Evolutionary conservation across 2,888 invertebrate species (phyloP).

Genomic region (Drosophila formosana): DNA sequence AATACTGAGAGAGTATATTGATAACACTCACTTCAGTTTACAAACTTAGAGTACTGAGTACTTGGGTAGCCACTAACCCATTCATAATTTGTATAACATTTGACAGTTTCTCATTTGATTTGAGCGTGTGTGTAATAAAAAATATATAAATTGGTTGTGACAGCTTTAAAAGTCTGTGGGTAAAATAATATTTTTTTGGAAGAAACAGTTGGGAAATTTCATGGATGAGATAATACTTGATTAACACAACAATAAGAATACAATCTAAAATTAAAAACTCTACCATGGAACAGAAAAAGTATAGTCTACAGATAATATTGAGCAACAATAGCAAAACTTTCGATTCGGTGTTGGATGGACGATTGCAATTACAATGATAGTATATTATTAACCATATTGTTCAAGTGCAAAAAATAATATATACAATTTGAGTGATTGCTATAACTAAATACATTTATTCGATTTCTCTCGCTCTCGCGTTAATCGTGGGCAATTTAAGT

Average conservation of each 20-base stretch:
- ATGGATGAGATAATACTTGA: too few relatives aligned
- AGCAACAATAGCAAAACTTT: neutral
- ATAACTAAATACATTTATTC: neutral
- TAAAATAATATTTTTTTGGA: too few relatives aligned
- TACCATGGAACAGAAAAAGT: neutral
- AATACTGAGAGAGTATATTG: neutral
- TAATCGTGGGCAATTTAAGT: conserved; percentile 3
- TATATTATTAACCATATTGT: neutral
- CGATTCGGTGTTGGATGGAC: neutral
- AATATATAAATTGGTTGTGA: too few relatives aligned
- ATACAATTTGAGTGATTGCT: neutral
- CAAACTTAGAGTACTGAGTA: neutral
- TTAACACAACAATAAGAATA: too few relatives aligned
- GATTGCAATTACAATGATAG: neutral
- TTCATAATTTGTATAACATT: neutral
- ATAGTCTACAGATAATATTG: neutral
- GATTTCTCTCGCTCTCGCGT: neutral
- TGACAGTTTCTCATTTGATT: neutral
- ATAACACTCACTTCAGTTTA: neutral
- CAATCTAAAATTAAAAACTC: too few relatives aligned
- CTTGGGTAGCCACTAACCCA: neutral
- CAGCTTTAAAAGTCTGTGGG: too few relatives aligned
- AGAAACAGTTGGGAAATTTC: too few relatives aligned
- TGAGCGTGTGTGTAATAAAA: too few relatives aligned
- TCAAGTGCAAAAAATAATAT: neutral